phyloP scores from a whole-genome alignment of 2,113 vertebrate genomes.

The Erinaceus europaeus region DNA sequence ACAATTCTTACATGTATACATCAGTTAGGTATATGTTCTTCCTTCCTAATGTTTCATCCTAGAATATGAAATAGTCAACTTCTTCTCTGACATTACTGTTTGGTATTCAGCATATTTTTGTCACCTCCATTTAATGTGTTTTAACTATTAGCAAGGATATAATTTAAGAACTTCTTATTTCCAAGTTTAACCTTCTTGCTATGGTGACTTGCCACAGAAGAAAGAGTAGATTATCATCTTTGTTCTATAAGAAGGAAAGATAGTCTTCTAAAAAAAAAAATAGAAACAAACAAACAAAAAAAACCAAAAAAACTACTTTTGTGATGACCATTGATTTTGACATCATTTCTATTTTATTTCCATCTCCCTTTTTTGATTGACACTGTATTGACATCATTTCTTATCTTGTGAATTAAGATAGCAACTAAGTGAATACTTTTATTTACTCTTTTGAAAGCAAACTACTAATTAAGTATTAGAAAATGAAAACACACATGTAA shows the following conservation, averaged over 20 bases:
- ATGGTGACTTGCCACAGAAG: background rate
- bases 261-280: background rate
- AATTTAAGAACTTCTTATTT: background rate
- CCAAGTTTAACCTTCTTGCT: background rate
- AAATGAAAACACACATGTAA: background rate
- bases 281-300: background rate
- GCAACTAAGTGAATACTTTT: background rate
- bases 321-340: background rate
- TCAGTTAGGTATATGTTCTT: background rate
- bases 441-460: background rate
- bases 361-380: too few species aligned
- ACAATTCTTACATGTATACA: background rate
- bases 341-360: too few species aligned
- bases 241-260: background rate
- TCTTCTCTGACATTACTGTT: background rate
- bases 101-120: background rate
- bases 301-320: background rate
- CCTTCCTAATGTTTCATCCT: background rate
- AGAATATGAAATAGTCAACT: background rate
- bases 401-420: background rate
- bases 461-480: background rate
- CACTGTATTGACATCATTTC: too few species aligned
- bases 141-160: background rate
- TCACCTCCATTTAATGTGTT: background rate
- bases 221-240: background rate